Conservation (phyloP, 2,888 invertebrate genomes). For the Epiblema foenella region DNA sequence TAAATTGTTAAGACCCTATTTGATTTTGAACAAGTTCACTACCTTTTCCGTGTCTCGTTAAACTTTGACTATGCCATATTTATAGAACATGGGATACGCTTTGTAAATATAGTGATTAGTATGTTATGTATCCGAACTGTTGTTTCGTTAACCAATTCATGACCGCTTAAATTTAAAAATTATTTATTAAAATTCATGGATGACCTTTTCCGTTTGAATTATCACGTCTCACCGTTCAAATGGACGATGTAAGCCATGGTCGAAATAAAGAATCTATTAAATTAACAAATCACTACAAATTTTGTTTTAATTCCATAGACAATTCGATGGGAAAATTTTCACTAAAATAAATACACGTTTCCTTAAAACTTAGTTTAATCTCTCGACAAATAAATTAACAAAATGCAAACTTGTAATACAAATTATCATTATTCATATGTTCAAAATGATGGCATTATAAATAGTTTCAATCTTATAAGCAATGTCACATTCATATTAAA, state of each 20-base stretch:
- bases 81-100: constrained; percentile 55
- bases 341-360: constrained; percentile 52
- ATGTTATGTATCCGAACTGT: constrained; percentile 55
- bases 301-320: constrained; percentile 48
- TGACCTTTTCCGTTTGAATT: constrained; percentile 82
- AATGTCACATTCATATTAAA: constrained; percentile 65
- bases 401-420: constrained; percentile 72
- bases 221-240: constrained; percentile 59
- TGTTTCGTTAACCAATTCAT: constrained; percentile 64
- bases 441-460: constrained; percentile 75
- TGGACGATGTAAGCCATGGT: constrained; percentile 81
- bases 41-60: constrained; percentile 42
- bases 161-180: constrained; percentile 56
- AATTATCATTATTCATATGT: constrained; percentile 52
- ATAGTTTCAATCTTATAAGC: constrained; percentile 69
- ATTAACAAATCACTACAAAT: constrained; percentile 47
- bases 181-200: constrained; percentile 79
- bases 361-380: constrained; percentile 82
- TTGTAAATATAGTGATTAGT: constrained; percentile 75
- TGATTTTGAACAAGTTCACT: constrained; percentile 32
- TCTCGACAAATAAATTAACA: constrained; percentile 83
- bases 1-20: constrained; percentile 44
- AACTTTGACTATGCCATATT: constrained; percentile 59
- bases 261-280: constrained; percentile 61
- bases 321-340: not conserved